Conservation (phyloP, 2,797 vertebrate species). For the Gila robusta region DNA sequence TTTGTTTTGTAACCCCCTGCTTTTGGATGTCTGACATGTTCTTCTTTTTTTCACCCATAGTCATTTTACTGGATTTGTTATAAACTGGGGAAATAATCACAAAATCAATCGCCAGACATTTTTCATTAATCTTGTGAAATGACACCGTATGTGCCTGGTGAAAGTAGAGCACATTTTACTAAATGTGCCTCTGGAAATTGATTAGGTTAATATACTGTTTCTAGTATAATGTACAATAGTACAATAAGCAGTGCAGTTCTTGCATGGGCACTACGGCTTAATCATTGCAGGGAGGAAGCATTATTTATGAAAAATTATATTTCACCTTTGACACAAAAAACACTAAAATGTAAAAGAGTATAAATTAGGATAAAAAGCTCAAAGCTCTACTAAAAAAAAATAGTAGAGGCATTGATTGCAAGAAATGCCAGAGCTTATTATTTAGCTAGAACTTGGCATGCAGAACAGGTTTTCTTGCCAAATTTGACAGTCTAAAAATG, state of each 20-base stretch:
- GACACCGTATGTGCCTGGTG: background rate
- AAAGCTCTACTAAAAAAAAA: background rate
- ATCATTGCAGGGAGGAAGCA: background rate
- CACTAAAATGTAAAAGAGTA: background rate
- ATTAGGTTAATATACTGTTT: background rate
- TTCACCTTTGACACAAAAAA: conserved; percentile 10
- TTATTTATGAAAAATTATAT: conserved; percentile 7
- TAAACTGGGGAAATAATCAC: background rate
- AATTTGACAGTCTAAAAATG: conserved; percentile 9
- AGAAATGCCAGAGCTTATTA: conserved; percentile 16
- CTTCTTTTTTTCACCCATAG: background rate
- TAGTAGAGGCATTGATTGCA: background rate
- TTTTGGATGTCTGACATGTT: background rate
- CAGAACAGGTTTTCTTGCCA: conserved; percentile 19
- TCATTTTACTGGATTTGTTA: background rate
- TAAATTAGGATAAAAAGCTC: background rate
- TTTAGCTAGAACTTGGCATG: conserved; percentile 25
- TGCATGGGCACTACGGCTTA: background rate
- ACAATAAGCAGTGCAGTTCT: background rate
- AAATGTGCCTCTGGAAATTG: background rate
- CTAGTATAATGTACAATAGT: background rate
- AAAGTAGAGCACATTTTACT: background rate
- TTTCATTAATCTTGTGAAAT: background rate
- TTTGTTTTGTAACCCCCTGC: background rate
- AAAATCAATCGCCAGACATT: background rate